Evolutionary conservation across 2,888 invertebrate species (phyloP).

Genomic region (Dasypogon diadema): DNA sequence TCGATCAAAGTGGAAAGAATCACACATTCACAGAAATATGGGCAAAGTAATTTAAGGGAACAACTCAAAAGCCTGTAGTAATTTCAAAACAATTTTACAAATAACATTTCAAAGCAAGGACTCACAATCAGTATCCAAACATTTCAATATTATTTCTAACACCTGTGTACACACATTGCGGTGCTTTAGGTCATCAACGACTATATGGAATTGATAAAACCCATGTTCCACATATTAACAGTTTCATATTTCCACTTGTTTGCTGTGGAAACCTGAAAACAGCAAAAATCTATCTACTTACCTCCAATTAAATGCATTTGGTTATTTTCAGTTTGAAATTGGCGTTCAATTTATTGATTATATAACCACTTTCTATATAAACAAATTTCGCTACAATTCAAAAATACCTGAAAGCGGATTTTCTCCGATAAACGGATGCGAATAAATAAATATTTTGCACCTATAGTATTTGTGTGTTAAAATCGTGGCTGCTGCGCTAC

Average conservation of each 20-base stretch:
- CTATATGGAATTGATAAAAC: neutral
- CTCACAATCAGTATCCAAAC: too few species aligned
- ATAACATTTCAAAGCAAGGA: too few species aligned
- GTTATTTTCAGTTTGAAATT: conserved; percentile 2
- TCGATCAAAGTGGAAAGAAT: too few species aligned
- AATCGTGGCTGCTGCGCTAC: neutral
- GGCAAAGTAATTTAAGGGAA: too few species aligned
- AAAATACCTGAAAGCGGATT: neutral
- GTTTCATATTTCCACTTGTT: neutral
- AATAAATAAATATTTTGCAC: conserved; percentile 43
- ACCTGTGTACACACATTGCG: too few species aligned
- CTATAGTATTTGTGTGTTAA: conserved; percentile 21
- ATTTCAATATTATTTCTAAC: too few species aligned
- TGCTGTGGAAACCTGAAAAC: neutral
- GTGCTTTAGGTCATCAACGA: neutral
- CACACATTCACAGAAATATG: too few species aligned
- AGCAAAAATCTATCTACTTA: conserved; percentile 31
- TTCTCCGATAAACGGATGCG: conserved; percentile 18
- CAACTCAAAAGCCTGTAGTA: too few species aligned
- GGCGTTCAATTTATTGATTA: neutral
- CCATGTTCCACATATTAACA: neutral
- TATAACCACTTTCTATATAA: neutral
- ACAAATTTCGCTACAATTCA: neutral
- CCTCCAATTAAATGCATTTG: neutral
- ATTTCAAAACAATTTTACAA: too few species aligned